These are phyloP conservation scores for Notodonta ziczac DNA, from an alignment of 2,888 invertebrate species.

Conservation along the genomic window DNA sequence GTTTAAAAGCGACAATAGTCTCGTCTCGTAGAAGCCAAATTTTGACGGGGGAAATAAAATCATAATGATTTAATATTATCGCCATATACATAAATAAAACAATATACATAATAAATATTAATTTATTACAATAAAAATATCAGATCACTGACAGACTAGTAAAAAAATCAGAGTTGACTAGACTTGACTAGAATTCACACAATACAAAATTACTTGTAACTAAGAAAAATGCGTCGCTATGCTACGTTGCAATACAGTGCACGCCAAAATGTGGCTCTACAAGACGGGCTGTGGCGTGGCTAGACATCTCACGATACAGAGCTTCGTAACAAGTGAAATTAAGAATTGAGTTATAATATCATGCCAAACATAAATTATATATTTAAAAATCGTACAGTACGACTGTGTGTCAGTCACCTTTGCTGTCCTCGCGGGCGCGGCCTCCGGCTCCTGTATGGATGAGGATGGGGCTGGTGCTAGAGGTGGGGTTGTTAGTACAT, in stretches of 20 bases:
- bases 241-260: constrained; percentile 56
- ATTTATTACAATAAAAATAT: constrained; percentile 68
- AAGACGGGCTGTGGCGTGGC: constrained; percentile 77
- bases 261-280: constrained; percentile 77
- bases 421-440: constrained; percentile 64
- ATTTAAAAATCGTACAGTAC: constrained; percentile 81
- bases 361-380: constrained; percentile 82
- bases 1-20: constrained; percentile 65
- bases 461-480: constrained; percentile 72
- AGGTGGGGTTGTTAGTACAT: constrained; percentile 80
- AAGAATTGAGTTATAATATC: constrained; percentile 79
- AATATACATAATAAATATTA: constrained; percentile 62
- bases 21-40: constrained; percentile 76
- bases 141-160: constrained; percentile 63
- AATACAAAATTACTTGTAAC: constrained; percentile 47
- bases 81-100: constrained; percentile 71
- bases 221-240: constrained; percentile 49
- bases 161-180: constrained; percentile 64
- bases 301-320: constrained; percentile 72
- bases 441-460: constrained; percentile 74
- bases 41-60: constrained; percentile 46
- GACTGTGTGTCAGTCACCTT: constrained; percentile 82
- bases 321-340: constrained; percentile 74
- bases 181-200: constrained; percentile 76
- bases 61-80: constrained; percentile 33